Base-by-base conservation (phyloP, 2,888 invertebrate genomes). In the Troides aeacus region DNA sequence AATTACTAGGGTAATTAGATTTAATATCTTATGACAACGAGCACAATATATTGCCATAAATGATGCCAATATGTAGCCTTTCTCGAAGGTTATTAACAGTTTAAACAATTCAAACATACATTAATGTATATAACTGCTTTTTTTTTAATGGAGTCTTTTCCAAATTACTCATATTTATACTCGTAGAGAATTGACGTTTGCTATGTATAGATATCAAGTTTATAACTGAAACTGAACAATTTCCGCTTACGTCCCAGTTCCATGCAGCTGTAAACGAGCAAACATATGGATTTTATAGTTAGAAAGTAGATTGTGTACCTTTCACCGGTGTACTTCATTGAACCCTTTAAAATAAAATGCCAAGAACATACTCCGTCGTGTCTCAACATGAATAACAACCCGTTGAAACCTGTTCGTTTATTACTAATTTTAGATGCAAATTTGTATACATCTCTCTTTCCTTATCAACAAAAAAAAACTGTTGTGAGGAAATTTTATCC, bases 311-410 rank as follows among this genome's bases (percentile, higher is more conserved):
- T 57, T 46, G 61, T 21, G 46, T 56, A 24, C 64, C 69, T 69
- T 69, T 69, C 69, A 69, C 69, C 56, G 17, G 23, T n/a, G 62
- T 65, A 46, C 64, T 62, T 65, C 65, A 56, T 61, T 61, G 60
- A 65, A 69, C 69, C 61, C 57, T 69, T 69, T 61, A 15, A 30
- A 65, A 65, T 61, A 21, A 69, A 65, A 69, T 64, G 69, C 64
- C 69, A 69, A 65, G 61, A 64, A 62, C 69, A 69, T 36, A 18
- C 39, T 18, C 46, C 8, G 23, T 57, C 46, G 46, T 53, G 18
- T 53, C 53, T 53, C 7, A 53, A 53, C 10, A 23, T 23, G 57
- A 58, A 58, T n/a, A 58, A 58, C 57, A 23, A 53, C 24, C 24
- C 46, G 2, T 8, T 53, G 7, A 50, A 53, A 63, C 30, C 30